Conservation (phyloP, 92 coral and sea anemone genomes). For the Plumapathes pennacea region DNA sequence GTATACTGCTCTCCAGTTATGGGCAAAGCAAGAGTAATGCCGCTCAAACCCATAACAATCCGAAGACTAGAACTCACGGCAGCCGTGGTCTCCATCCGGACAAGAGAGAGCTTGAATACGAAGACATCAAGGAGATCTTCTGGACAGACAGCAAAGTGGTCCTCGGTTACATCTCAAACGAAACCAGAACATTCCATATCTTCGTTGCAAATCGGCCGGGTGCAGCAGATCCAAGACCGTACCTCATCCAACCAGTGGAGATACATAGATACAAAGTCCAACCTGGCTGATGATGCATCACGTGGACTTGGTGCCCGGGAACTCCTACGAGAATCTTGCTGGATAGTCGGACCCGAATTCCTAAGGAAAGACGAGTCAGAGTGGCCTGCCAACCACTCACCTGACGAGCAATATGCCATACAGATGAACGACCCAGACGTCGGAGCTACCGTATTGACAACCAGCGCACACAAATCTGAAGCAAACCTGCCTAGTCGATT, state of each 20-base stretch:
- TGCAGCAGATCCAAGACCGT: constrained; percentile 3
- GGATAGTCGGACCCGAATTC: constrained; percentile 12
- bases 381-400: neutral
- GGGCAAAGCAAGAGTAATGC: too few species aligned
- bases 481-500: constrained; percentile 2
- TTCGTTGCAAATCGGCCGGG: constrained; percentile 12
- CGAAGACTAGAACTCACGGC: constrained; percentile 19
- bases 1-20: too few species aligned
- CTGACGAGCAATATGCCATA: neutral
- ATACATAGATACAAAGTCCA: constrained; percentile 14
- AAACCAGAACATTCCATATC: constrained; percentile 3
- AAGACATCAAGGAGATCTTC: neutral
- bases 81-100: constrained; percentile 9
- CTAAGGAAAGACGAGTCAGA: constrained; percentile 10
- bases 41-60: too few species aligned
- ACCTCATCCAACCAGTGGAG: constrained; percentile 15
- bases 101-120: constrained; percentile 4
- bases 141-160: constrained; percentile 27
- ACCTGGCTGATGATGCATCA: too few species aligned
- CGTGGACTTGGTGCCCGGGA: neutral
- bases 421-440: constrained; percentile 20
- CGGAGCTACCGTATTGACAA: neutral
- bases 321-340: neutral
- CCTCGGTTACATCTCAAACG: constrained; percentile 6
- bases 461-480: neutral